Conservation (phyloP, 2,888 invertebrate genomes). For the Idaea biselata region DNA sequence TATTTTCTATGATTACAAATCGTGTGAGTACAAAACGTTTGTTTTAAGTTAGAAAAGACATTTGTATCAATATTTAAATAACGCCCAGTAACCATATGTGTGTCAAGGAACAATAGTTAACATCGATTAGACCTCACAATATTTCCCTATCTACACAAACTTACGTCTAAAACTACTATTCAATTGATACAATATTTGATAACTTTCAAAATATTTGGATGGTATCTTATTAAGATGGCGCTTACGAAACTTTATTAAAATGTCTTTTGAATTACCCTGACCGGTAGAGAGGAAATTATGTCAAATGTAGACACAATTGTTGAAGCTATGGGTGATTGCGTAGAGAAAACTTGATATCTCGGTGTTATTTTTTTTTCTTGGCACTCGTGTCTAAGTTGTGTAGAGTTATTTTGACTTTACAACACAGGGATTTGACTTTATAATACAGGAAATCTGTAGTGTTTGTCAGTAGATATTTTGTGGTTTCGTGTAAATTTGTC, state of each 20-base stretch:
- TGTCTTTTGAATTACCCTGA: conserved; percentile 43
- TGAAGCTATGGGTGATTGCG: conserved; percentile 51
- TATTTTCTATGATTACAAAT: no score
- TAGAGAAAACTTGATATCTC: conserved; percentile 55
- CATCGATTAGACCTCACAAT: background rate
- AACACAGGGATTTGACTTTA: no score
- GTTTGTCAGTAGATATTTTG: no score
- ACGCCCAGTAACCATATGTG: background rate
- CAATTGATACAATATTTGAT: conserved; percentile 7
- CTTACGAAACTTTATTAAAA: conserved; percentile 40
- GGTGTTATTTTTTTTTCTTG: background rate
- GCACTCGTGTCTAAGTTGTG: no score
- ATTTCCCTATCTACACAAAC: background rate
- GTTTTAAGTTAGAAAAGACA: background rate
- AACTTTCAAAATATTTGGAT: background rate
- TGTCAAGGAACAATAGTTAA: background rate
- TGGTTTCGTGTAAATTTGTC: no score
- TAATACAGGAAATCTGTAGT: no score
- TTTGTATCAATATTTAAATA: background rate
- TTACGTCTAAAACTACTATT: background rate
- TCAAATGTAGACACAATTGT: conserved; percentile 58
- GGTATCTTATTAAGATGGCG: background rate
- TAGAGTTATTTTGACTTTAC: no score
- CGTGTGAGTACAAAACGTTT: no score
- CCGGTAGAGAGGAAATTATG: conserved; percentile 60